Evolutionary conservation across 2,888 invertebrate species (phyloP).

Genomic region (Lacanobia oleracea): DNA sequence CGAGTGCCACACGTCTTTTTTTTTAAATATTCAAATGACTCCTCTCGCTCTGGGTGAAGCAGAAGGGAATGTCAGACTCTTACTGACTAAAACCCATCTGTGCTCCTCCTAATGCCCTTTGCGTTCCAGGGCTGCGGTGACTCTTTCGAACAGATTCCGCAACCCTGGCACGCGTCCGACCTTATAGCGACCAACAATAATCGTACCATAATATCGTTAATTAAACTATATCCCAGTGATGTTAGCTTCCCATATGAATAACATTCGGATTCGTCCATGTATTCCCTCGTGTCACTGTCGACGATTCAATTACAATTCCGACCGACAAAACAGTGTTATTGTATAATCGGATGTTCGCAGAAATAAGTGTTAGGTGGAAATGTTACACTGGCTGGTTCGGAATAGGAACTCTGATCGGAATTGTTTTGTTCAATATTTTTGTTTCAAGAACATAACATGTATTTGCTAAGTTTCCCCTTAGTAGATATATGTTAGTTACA

Average conservation of each 20-base stretch:
- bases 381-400: slow-evolving; percentile 1
- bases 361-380: slow-evolving; percentile 38
- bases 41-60: too few species aligned
- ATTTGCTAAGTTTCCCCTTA: not conserved
- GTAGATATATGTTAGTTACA: not conserved
- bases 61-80: too few species aligned
- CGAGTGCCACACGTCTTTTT: too few species aligned
- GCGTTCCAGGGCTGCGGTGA: too few species aligned
- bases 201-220: slow-evolving; percentile 22
- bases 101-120: too few species aligned
- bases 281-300: slow-evolving; percentile 69
- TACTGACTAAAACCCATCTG: too few species aligned
- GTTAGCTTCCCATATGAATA: slow-evolving; percentile 48
- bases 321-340: slow-evolving; percentile 60
- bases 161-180: too few species aligned
- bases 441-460: not conserved
- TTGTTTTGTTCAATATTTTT: not conserved
- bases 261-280: slow-evolving; percentile 60
- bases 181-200: not conserved
- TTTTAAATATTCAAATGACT: too few species aligned
- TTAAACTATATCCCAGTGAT: slow-evolving; percentile 45
- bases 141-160: too few species aligned
- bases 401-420: not conserved
- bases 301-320: slow-evolving; percentile 76
- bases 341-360: slow-evolving; percentile 42